Base-by-base conservation (phyloP, 2,113 vertebrate genomes). In the Etia nguti region DNA sequence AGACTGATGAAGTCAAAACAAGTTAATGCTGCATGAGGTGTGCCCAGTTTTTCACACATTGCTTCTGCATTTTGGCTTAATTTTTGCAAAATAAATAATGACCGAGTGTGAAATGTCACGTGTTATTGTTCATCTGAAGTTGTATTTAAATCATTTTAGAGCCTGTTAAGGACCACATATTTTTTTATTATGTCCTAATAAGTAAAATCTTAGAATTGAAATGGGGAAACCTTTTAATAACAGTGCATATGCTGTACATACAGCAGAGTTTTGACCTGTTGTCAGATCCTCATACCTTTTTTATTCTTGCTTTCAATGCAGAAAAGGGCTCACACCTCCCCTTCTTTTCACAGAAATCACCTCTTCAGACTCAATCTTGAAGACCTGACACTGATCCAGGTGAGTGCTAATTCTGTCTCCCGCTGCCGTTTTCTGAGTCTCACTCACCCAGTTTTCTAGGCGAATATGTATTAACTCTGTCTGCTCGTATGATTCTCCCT, bases 341-440 rank as follows among this genome's bases (percentile, higher is more conserved):
- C 50, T 55, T 73, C 8, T 86, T 81, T 90, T 46, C 13, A 79
- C 92, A 99, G 98, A 96, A 99, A 99, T 95, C 97, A 98, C 93
- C 97, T 99, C 96, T 99, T 99, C 96, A 97, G 98, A 89, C 94
- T 99, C 77, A 96, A 95, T 88, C 97, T 97, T 56, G 97, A 98
- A 84, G 97, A 99, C 94, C 96, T 99, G 88, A 97, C 98, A 90
- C 96, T 99, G 88, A 96, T 96, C 90, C 95, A 96, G 94, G 95
- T 96, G 92, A 95, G 94, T 87, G 65, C 48, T 88, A 82, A 89
- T 52, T 88, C 52, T 56, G 16, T 82, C 60, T 43, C 16, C 2
- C 73, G 80, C 65, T 48, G 46, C 81, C 59, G n/a, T 12, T 65
- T 73, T 36, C 60, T 29, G 70, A 1, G 36, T 65, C 80, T 83